These are phyloP conservation scores for Xiphydria camelus DNA, from an alignment of 2,888 invertebrate genomes.

Conservation along the genomic window DNA sequence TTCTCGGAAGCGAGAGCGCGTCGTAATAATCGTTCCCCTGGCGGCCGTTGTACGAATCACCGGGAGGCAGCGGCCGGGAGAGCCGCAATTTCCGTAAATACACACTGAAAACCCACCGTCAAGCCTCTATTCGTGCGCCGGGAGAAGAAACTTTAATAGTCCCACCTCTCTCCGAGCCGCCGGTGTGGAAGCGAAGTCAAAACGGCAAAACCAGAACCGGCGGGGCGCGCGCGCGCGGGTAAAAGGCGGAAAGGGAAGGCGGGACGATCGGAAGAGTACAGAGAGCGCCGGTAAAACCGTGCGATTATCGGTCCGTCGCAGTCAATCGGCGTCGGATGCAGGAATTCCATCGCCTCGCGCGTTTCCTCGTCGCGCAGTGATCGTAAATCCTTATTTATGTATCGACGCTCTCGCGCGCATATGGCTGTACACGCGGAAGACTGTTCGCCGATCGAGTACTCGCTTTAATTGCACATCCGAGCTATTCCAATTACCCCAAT, in stretches of 20 bases:
- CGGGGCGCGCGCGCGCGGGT: background rate
- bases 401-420: too few species aligned
- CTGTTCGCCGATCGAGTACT: too few species aligned
- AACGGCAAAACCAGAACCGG: constrained; percentile 2
- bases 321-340: too few species aligned
- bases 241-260: background rate
- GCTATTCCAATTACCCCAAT: too few species aligned
- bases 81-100: constrained; percentile 55
- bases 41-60: constrained; percentile 47
- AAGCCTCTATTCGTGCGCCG: constrained; percentile 23
- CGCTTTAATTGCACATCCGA: too few species aligned
- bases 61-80: constrained; percentile 47
- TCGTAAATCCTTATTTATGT: too few species aligned
- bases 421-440: too few species aligned
- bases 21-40: constrained; percentile 45
- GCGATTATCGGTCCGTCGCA: too few species aligned
- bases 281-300: too few species aligned
- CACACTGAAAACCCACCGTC: constrained; percentile 45
- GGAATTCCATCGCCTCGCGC: too few species aligned
- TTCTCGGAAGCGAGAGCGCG: constrained; percentile 42
- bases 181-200: constrained; percentile 12
- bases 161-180: constrained; percentile 17
- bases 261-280: too few species aligned
- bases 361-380: too few species aligned
- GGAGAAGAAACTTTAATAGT: constrained; percentile 28